Percentiles rank a stretch among this genome's conserved stretches.
These are phyloP conservation scores for Osmoderma eremita DNA, from an alignment of 2,888 invertebrate species.

Conservation along the genomic window DNA sequence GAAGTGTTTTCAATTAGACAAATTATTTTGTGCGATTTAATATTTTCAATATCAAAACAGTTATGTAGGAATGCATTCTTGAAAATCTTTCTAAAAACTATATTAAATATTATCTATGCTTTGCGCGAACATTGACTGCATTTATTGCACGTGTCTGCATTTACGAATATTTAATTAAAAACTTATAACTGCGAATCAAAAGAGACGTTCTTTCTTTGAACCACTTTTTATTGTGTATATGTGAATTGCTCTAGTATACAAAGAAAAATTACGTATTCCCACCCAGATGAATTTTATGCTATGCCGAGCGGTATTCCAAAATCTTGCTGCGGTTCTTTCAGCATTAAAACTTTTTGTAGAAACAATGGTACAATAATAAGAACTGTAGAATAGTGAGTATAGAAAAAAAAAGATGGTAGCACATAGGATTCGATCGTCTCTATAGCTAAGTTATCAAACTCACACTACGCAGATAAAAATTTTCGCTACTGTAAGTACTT, in stretches of 20 bases:
- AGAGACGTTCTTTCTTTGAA: conserved; percentile 40
- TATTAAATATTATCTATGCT: conserved; percentile 15
- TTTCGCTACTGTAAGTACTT: no score
- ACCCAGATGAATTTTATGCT: no score
- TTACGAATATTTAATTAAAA: conserved; percentile 37
- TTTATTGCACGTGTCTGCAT: conserved; percentile 39
- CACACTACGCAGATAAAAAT: no score
- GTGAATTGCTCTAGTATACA: no score
- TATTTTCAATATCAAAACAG: conserved; percentile 20
- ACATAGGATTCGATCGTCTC: no score
- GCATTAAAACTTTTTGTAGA: no score
- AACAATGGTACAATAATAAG: no score
- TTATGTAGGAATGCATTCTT: conserved; percentile 9
- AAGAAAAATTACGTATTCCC: no score
- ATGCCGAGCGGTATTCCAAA: no score
- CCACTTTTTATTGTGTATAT: background rate
- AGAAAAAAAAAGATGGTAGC: no score
- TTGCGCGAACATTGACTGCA: conserved; percentile 29
- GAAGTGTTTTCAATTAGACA: no score
- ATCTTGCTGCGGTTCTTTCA: no score
- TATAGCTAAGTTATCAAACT: background rate
- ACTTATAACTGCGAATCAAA: conserved; percentile 25
- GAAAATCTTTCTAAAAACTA: conserved; percentile 16
- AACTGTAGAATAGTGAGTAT: background rate
- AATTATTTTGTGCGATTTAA: conserved; percentile 8